Percentiles rank a stretch among this genome's conserved stretches.
These are phyloP conservation scores for Pogonomyrmex barbatus DNA, from an alignment of 1,140 invertebrate genomes.

Conservation along the genomic window DNA sequence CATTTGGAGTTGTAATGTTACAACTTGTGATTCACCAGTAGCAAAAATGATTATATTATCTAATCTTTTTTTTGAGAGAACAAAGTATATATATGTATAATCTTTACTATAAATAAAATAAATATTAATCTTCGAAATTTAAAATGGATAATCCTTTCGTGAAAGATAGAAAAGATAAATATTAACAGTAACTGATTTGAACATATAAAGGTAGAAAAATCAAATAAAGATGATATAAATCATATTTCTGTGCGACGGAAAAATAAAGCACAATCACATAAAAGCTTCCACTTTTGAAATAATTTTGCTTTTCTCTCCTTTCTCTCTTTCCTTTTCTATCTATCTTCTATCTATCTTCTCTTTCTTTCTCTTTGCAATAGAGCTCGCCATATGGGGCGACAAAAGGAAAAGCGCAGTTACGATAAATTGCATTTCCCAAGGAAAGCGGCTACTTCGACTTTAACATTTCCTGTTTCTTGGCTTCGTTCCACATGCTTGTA, in stretches of 20 bases:
- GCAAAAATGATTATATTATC: neutral
- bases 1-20: neutral
- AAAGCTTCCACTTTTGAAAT: slow-evolving; percentile 59
- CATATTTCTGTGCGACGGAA: slow-evolving; percentile 4
- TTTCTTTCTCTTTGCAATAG: slow-evolving; percentile 66
- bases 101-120: neutral
- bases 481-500: slow-evolving; percentile 79
- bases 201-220: slow-evolving; percentile 40
- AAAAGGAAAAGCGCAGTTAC: slow-evolving; percentile 75
- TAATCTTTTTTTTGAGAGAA: neutral
- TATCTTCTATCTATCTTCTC: neutral
- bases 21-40: neutral
- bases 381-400: slow-evolving; percentile 59
- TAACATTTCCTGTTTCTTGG: slow-evolving; percentile 83
- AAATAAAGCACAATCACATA: slow-evolving; percentile 57
- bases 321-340: neutral
- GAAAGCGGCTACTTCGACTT: slow-evolving; percentile 80
- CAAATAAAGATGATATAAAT: slow-evolving; percentile 48
- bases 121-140: neutral
- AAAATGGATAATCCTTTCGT: neutral
- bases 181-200: neutral
- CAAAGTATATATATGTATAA: neutral
- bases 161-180: neutral
- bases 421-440: slow-evolving; percentile 83
- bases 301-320: neutral